Evolutionary conservation across 1,140 invertebrate species (phyloP).

Genomic region (Geopemphigus sp.): DNA sequence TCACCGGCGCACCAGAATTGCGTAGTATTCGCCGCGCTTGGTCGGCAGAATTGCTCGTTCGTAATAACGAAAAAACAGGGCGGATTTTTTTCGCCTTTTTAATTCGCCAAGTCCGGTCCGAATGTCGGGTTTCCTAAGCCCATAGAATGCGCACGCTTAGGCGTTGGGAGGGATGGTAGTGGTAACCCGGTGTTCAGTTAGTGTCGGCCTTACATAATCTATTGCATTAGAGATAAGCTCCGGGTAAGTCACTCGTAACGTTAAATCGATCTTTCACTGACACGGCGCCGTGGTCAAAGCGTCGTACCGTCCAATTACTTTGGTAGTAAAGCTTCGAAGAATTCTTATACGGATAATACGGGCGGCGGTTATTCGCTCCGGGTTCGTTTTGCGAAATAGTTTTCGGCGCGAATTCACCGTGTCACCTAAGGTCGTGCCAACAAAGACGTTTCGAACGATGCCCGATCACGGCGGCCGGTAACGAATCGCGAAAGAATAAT

Average conservation of each 20-base stretch:
- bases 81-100: neutral
- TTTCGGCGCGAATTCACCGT: neutral
- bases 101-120: neutral
- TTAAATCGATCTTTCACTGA: conserved; percentile 24
- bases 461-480: no score
- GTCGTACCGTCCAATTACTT: conserved; percentile 5
- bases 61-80: neutral
- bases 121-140: neutral
- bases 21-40: no score
- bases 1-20: no score
- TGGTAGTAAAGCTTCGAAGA: no score
- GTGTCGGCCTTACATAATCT: neutral
- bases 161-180: no score
- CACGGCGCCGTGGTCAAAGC: conserved; percentile 10
- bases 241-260: conserved; percentile 3
- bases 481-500: no score
- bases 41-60: no score
- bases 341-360: neutral
- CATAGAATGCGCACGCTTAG: no score
- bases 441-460: no score
- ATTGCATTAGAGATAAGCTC: conserved; percentile 5
- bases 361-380: neutral
- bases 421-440: neutral
- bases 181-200: neutral
- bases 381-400: neutral